phyloP scores from a whole-genome alignment of 2,888 invertebrate species.

The Epirrhoe tristata region DNA sequence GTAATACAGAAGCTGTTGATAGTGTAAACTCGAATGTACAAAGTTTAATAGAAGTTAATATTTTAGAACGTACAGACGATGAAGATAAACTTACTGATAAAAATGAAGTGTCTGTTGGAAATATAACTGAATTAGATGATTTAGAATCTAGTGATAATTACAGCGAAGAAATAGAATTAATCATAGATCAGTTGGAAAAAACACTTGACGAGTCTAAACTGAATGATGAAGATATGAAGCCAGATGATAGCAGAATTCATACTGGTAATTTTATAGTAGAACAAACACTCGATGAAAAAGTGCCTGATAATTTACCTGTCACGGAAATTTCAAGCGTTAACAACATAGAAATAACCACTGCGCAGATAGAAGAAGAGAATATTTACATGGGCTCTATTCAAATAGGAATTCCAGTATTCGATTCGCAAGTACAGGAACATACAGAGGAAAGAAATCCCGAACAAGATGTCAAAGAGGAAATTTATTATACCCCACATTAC shows the following conservation, averaged over 20 bases:
- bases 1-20: not conserved
- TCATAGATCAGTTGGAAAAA: not conserved
- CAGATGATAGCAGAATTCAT: slow-evolving; percentile 9
- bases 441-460: slow-evolving; percentile 30
- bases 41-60: not conserved
- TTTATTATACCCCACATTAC: slow-evolving; percentile 28
- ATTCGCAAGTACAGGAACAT: slow-evolving; percentile 32
- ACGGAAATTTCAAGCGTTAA: slow-evolving; percentile 26
- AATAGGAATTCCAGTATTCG: slow-evolving; percentile 43
- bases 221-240: not conserved
- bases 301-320: slow-evolving; percentile 29
- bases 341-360: slow-evolving; percentile 21
- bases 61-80: not conserved
- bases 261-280: slow-evolving; percentile 1
- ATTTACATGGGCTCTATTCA: slow-evolving; percentile 39
- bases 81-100: not conserved
- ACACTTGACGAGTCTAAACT: not conserved
- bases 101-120: not conserved
- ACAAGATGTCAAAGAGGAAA: slow-evolving; percentile 34
- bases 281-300: slow-evolving; percentile 17
- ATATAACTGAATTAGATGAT: not conserved
- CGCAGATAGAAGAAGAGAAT: slow-evolving; percentile 39
- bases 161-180: not conserved
- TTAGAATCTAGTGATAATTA: not conserved
- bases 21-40: not conserved